These are phyloP conservation scores for Menidia menidia DNA, from an alignment of 2,797 vertebrate genomes.

Conservation along the genomic window DNA sequence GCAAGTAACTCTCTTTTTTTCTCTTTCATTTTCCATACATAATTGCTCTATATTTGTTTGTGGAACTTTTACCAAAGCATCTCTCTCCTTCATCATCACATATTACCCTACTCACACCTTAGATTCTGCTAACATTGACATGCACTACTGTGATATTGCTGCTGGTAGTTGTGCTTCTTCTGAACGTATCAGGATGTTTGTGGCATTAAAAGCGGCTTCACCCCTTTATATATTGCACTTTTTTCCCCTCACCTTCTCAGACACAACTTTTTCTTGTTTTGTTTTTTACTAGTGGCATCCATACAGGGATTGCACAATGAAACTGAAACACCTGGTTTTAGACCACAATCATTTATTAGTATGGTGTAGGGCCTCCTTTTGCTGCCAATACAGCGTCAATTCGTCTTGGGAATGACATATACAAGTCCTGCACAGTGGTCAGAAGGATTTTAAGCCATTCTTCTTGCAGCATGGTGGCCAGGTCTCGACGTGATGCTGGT, in stretches of 20 bases:
- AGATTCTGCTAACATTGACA: not conserved
- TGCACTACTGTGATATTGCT: not conserved
- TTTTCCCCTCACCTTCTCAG: not conserved
- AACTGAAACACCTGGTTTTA: no score
- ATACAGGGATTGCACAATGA: no score
- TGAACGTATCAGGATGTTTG: not conserved
- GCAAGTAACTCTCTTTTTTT: not conserved
- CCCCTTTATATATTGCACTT: not conserved
- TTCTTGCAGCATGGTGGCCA: no score
- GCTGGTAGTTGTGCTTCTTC: not conserved
- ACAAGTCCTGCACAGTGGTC: no score
- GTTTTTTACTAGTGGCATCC: not conserved
- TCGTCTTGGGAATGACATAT: no score
- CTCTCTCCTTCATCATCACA: not conserved
- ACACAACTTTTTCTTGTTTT: not conserved
- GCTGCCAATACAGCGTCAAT: no score
- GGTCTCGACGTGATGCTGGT: no score
- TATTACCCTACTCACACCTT: not conserved
- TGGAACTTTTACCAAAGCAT: not conserved
- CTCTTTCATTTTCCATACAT: not conserved
- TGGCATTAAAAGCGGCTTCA: not conserved
- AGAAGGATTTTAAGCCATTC: no score
- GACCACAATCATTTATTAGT: no score
- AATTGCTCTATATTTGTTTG: not conserved
- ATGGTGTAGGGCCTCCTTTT: no score